Base-by-base conservation (phyloP, 2,888 invertebrate species). In the Pachliopta kotzebuea region DNA sequence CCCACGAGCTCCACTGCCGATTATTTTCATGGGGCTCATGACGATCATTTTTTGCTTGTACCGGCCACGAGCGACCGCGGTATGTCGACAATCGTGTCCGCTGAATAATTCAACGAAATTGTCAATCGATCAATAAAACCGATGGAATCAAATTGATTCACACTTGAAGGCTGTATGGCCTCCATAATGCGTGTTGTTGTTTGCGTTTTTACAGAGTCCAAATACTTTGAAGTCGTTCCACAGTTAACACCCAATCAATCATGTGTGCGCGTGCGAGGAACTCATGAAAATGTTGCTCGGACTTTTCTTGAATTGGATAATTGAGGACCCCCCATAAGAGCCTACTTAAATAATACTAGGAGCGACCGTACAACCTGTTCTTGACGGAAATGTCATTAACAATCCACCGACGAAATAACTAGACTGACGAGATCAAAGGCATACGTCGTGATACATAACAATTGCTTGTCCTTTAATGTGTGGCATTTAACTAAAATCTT, bases 41-140 rank as follows among this genome's bases (percentile, higher is more conserved):
- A 72, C 70, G 71, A 56, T 59, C 42, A 65, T 74, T 90, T 90
- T 91, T 91, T 90, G 80, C 74, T 68, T 69, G 60, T 63, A 67
- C 37, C 73, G 77, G 83, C 83, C 88, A 86, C 86, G 86, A 86
- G 88, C 83, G 76, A 72, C 66, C 70, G 69, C 62, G 83, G 90
- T 84, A 88, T 88, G 84, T 77, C 80, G 84, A 86, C 85, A 86
- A 88, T 88, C 86, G 85, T 90, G 88, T 90, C 79, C 84, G 76
- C 75, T 90, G 90, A 90, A 91, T 90, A 81, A 91, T 90, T 87
- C 90, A 90, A 82, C 74, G 84, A 80, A 85, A 86, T 86, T 86
- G 85, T 81, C 88, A 80, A 90, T 90, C 91, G 82, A 90, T 91
- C 90, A 90, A 90, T 90, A 88, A 89, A 88, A 84, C 81, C 84